A percentile compares a stretch with the other conserved stretches of the same genome.
These are phyloP conservation scores for Nannoperca obscura DNA, from an alignment of 2,797 vertebrate genomes.

Conservation along the genomic window DNA sequence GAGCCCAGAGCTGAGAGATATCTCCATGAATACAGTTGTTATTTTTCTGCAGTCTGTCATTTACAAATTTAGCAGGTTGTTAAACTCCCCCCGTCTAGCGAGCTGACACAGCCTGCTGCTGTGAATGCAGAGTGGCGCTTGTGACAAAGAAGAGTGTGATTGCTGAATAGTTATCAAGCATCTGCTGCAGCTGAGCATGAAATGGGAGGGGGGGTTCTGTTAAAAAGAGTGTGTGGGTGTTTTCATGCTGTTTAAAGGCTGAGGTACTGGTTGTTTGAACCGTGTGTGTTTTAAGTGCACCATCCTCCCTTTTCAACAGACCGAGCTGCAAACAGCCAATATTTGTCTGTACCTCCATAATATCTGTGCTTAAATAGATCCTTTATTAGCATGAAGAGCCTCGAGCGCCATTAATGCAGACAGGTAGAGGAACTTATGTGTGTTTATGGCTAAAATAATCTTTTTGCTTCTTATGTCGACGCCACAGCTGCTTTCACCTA, in stretches of 20 bases:
- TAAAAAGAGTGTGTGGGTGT: constrained; percentile 26
- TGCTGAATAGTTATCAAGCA: constrained; percentile 80
- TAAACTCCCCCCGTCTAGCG: constrained; percentile 67
- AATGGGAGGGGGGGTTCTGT: constrained; percentile 48
- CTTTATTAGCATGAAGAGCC: constrained; percentile 1
- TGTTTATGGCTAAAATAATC: not conserved
- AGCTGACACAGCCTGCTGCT: constrained; percentile 71
- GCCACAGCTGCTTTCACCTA: not conserved
- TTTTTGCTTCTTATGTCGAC: not conserved
- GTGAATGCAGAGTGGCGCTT: constrained; percentile 72
- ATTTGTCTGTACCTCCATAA: constrained; percentile 1
- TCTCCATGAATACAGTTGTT: constrained; percentile 73
- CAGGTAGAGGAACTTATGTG: not conserved
- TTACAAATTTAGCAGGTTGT: constrained; percentile 80
- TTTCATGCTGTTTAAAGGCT: constrained; percentile 44
- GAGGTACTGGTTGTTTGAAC: constrained; percentile 52
- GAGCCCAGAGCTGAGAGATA: constrained; percentile 57
- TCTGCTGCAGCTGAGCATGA: constrained; percentile 73
- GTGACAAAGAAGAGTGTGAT: constrained; percentile 73
- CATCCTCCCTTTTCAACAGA: constrained; percentile 32
- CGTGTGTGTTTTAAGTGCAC: constrained; percentile 51
- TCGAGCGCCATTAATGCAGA: constrained; percentile 24
- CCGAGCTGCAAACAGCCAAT: constrained; percentile 49
- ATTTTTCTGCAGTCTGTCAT: constrained; percentile 72
- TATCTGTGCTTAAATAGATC: constrained; percentile 9